These are phyloP conservation scores for Delphinus delphis DNA, from an alignment of 2,113 vertebrate genomes.

Conservation along the genomic window DNA sequence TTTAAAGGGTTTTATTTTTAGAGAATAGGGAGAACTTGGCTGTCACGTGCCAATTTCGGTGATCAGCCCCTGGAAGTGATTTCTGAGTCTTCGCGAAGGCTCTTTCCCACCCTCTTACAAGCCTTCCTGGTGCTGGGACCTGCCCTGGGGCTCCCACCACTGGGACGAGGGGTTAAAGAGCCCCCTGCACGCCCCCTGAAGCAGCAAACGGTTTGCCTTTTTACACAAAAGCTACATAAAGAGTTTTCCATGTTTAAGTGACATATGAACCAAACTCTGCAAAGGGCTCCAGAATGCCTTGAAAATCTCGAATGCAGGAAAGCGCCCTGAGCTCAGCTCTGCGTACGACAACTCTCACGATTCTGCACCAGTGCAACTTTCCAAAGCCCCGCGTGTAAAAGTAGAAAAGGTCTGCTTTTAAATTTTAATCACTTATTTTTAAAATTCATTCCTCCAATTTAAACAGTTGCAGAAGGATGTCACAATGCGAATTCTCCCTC, in stretches of 20 bases:
- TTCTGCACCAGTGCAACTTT: background rate
- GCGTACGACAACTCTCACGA: background rate
- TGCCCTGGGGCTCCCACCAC: background rate
- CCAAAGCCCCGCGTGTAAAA: background rate
- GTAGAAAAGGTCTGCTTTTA: background rate
- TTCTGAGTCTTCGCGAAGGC: background rate
- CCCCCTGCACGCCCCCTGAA: background rate
- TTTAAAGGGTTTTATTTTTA: background rate
- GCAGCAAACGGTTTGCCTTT: background rate
- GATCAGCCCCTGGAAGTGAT: background rate
- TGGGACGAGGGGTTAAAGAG: too few species aligned
- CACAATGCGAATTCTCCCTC: background rate
- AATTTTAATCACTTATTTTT: background rate
- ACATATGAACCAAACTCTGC: background rate
- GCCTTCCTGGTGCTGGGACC: background rate
- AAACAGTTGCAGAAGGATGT: background rate
- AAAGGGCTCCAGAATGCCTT: background rate
- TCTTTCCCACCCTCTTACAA: background rate
- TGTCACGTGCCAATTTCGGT: background rate
- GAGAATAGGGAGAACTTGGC: background rate
- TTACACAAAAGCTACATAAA: background rate
- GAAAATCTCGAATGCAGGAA: background rate
- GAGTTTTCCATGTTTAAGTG: background rate
- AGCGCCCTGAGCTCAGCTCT: background rate
- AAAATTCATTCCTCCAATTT: background rate